Evolutionary conservation across 2,888 invertebrate genomes (phyloP).

Genomic region (Neelides folsomi): DNA sequence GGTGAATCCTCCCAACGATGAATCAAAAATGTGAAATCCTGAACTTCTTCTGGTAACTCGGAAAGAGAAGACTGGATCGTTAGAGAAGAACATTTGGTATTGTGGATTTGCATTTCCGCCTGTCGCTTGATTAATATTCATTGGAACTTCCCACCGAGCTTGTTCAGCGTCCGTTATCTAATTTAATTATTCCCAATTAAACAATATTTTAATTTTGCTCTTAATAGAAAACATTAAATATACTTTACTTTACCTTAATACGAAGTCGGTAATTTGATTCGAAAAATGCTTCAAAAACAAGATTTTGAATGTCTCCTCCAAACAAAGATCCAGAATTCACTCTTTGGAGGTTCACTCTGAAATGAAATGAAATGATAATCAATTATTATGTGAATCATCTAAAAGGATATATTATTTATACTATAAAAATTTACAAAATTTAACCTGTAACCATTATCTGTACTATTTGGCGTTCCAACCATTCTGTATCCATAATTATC

Average conservation of each 20-base stretch:
- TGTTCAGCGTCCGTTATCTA: slow-evolving; percentile 16
- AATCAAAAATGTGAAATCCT: slow-evolving; percentile 30
- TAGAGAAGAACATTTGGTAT: slow-evolving; percentile 26
- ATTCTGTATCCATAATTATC: slow-evolving; percentile 13
- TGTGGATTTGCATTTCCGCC: slow-evolving; percentile 20
- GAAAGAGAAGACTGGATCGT: slow-evolving; percentile 33
- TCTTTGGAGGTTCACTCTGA: slow-evolving; percentile 16
- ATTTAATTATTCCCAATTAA: background rate
- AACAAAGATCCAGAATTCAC: slow-evolving; percentile 14
- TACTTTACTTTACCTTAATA: background rate
- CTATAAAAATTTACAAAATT: too few species aligned
- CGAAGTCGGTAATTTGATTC: background rate
- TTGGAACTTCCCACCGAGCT: slow-evolving; percentile 26
- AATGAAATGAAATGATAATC: slow-evolving; percentile 3
- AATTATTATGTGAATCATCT: background rate
- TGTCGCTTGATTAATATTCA: slow-evolving; percentile 17
- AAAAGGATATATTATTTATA: too few species aligned
- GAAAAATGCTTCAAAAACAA: slow-evolving; percentile 4
- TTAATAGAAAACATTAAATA: too few species aligned
- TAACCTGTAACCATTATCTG: slow-evolving; percentile 10
- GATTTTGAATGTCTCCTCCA: slow-evolving; percentile 16
- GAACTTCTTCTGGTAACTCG: slow-evolving; percentile 17
- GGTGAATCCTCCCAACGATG: slow-evolving; percentile 37
- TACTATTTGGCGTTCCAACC: background rate
- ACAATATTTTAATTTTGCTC: too few species aligned